These are phyloP conservation scores for Corynorhinus townsendii DNA, from an alignment of 2,113 vertebrate species.

Conservation along the genomic window DNA sequence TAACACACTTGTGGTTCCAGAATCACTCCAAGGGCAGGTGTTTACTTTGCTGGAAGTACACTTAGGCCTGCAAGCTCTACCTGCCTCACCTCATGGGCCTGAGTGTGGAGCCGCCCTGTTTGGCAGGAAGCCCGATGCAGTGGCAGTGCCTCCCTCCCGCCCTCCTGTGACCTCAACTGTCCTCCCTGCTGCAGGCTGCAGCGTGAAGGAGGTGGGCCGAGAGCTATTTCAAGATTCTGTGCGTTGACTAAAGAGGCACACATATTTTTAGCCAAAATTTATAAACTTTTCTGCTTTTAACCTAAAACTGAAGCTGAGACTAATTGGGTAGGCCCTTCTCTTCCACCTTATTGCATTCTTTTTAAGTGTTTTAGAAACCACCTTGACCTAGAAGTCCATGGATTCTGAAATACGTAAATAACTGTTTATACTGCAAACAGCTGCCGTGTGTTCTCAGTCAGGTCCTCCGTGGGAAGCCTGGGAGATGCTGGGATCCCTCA, in stretches of 20 bases:
- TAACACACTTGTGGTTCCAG: neutral
- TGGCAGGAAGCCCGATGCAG: neutral
- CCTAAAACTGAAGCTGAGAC: neutral
- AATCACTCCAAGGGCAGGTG: neutral
- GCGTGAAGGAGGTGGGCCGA: neutral
- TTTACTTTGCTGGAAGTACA: neutral
- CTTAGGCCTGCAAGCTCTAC: neutral
- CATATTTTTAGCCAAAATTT: constrained; percentile 41
- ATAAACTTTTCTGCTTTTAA: constrained; percentile 21
- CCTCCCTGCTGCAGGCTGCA: neutral
- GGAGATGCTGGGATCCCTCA: neutral
- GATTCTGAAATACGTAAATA: constrained; percentile 16
- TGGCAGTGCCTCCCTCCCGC: neutral
- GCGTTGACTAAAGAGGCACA: neutral
- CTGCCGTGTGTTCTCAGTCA: neutral
- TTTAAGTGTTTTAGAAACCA: neutral
- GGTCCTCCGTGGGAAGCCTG: neutral
- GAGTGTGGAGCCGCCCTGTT: neutral
- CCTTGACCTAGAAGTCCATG: neutral
- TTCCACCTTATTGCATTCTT: neutral
- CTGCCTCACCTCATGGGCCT: neutral
- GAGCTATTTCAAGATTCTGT: constrained; percentile 40
- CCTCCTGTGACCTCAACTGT: neutral
- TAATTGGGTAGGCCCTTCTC: neutral
- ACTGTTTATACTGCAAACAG: neutral